A percentile compares a stretch with the other conserved stretches of the same genome.
Evolutionary conservation across 2,113 vertebrate species (phyloP).

Genomic region (Dolichotis patagonum): DNA sequence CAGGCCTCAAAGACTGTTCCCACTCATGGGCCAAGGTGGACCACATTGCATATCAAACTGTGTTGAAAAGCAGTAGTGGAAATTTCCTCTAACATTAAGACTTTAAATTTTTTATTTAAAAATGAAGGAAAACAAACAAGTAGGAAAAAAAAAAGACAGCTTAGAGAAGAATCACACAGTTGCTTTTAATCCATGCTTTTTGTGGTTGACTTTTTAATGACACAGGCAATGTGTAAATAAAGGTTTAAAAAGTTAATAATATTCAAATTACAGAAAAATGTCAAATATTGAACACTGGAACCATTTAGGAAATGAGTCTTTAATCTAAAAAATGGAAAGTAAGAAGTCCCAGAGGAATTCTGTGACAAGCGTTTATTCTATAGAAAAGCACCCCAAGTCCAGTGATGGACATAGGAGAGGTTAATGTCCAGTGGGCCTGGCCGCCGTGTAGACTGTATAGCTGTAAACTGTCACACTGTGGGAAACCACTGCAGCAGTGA

Average conservation of each 20-base stretch:
- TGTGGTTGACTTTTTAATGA: not conserved
- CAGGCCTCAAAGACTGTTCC: not conserved
- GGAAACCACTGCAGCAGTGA: not conserved
- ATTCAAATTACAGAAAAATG: conserved; percentile 25
- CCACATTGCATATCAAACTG: not conserved
- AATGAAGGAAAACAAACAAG: not conserved
- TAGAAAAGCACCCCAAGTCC: not conserved
- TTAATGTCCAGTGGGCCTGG: not conserved
- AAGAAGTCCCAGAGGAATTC: not conserved
- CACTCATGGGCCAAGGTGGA: not conserved
- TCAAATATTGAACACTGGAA: not conserved
- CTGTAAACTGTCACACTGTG: not conserved
- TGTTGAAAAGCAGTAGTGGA: not conserved
- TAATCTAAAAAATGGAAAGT: not conserved
- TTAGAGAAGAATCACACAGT: not conserved
- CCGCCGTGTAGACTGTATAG: not conserved
- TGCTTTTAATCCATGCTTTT: not conserved
- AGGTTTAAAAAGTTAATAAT: conserved; percentile 20
- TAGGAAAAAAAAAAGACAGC: not conserved
- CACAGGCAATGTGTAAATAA: not conserved
- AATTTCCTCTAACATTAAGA: not conserved
- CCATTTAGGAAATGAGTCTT: not conserved
- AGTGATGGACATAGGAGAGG: not conserved
- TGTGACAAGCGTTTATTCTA: conserved; percentile 8
- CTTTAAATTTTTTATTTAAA: not conserved